Evolutionary conservation across 2,113 vertebrate genomes (phyloP).

Genomic region (Antechinus stuartii): DNA sequence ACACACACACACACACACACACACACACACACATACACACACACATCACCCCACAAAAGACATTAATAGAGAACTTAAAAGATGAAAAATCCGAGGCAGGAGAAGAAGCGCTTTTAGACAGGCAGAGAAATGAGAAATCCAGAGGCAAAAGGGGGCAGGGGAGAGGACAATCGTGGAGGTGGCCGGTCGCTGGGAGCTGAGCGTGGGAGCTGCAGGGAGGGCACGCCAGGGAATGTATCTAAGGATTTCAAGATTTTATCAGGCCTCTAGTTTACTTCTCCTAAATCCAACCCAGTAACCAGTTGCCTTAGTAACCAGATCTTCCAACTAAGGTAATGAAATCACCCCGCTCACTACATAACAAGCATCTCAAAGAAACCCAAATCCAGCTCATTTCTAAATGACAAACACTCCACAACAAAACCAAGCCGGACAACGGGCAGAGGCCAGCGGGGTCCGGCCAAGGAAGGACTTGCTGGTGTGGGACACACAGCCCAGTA

Average conservation of each 20-base stretch:
- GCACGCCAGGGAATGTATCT: neutral
- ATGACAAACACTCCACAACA: slow-evolving; percentile 56
- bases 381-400: slow-evolving; percentile 67
- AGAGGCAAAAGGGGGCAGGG: too few species aligned
- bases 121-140: neutral
- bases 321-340: slow-evolving; percentile 61
- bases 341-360: slow-evolving; percentile 52
- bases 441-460: neutral
- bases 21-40: too few species aligned
- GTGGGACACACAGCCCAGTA: neutral
- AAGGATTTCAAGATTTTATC: neutral
- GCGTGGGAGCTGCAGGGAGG: neutral
- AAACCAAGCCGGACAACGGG: neutral
- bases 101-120: neutral
- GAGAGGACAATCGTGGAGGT: neutral
- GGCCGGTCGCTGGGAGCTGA: neutral
- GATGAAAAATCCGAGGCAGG: neutral
- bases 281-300: slow-evolving; percentile 3
- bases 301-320: slow-evolving; percentile 72
- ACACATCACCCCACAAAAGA: neutral
- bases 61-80: neutral
- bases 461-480: neutral
- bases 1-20: too few species aligned
- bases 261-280: neutral
- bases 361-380: neutral